phyloP scores from a whole-genome alignment of 2,888 invertebrate species.

The Netelia melanura region DNA sequence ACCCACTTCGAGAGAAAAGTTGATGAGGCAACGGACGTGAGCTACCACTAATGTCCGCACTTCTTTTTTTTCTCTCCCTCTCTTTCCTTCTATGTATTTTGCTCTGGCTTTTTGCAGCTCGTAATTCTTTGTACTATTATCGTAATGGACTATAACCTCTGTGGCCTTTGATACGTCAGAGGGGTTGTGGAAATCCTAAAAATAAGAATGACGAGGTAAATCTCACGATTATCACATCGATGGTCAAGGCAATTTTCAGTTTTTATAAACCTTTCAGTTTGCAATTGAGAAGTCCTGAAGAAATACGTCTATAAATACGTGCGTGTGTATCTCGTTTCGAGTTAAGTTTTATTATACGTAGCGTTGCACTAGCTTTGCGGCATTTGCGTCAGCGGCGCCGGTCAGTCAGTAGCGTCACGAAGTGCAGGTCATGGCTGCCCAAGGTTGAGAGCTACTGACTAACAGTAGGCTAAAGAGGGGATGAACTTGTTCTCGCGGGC shows the following conservation, averaged over 20 bases:
- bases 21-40: slow-evolving; percentile 54
- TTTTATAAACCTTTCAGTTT: too few species aligned
- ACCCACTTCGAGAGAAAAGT: slow-evolving; percentile 66
- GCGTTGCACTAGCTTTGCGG: slow-evolving; percentile 24
- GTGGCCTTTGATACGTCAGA: too few species aligned
- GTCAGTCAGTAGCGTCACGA: slow-evolving; percentile 29
- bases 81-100: too few species aligned
- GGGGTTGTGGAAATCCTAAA: too few species aligned
- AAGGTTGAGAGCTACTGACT: slow-evolving; percentile 58
- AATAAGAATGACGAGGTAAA: too few species aligned
- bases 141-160: slow-evolving; percentile 6
- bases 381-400: slow-evolving; percentile 56
- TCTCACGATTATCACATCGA: too few species aligned
- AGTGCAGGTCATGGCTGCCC: slow-evolving; percentile 58
- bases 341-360: background rate
- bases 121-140: slow-evolving; percentile 12
- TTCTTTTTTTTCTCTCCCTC: background rate
- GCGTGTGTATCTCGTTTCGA: too few species aligned
- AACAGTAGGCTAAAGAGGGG: background rate
- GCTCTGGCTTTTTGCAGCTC: background rate
- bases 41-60: slow-evolving; percentile 49
- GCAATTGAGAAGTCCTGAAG: too few species aligned
- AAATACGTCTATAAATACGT: too few species aligned
- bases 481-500: slow-evolving; percentile 8
- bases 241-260: too few species aligned